Evolutionary conservation across 2,888 invertebrate genomes (phyloP).

Genomic region (Encarsia formosa): DNA sequence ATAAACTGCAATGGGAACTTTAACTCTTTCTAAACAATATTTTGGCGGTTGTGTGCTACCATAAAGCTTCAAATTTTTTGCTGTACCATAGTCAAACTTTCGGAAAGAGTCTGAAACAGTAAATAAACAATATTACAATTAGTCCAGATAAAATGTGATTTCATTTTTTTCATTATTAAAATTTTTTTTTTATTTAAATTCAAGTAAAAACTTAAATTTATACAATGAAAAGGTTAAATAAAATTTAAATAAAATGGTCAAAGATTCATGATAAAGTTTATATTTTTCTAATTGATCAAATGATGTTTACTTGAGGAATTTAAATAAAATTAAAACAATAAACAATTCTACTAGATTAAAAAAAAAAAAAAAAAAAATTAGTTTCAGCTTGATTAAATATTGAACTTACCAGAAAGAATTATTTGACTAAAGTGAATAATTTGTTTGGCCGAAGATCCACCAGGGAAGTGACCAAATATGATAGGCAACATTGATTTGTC

Average conservation of each 20-base stretch:
- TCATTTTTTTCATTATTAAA: too few species aligned
- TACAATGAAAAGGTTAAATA: background rate
- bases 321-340: too few species aligned
- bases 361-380: too few species aligned
- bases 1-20: conserved; percentile 59
- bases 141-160: background rate
- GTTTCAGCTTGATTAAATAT: too few species aligned
- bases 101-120: conserved; percentile 56
- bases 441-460: conserved; percentile 51
- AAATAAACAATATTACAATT: too few species aligned
- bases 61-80: conserved; percentile 53
- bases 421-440: conserved; percentile 48
- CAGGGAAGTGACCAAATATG: conserved; percentile 49
- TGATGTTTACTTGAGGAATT: too few species aligned
- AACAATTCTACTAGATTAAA: too few species aligned
- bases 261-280: too few species aligned
- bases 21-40: conserved; percentile 60
- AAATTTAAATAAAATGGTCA: background rate
- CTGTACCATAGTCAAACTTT: conserved; percentile 57
- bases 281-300: too few species aligned
- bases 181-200: background rate
- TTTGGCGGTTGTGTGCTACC: conserved; percentile 56
- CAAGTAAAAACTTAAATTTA: too few species aligned
- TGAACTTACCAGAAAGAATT: conserved; percentile 43
- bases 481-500: conserved; percentile 49